phyloP scores from a whole-genome alignment of 1,140 invertebrate species.

The Papilio glaucus region DNA sequence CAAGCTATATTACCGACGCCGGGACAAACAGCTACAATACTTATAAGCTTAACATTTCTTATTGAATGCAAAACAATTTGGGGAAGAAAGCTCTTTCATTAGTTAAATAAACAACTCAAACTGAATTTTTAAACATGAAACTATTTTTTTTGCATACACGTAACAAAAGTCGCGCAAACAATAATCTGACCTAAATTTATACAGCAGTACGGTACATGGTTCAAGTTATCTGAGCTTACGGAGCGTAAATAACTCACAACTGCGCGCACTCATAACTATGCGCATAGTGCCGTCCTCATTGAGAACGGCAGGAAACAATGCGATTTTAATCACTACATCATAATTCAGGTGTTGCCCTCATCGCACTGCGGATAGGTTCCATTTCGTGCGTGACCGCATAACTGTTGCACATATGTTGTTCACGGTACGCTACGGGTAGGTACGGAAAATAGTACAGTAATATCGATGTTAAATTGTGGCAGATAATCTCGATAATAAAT shows the following conservation, averaged over 20 bases:
- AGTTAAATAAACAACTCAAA: too few relatives aligned
- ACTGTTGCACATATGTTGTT: conserved; percentile 67
- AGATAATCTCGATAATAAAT: not conserved
- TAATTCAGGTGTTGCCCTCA: conserved; percentile 44
- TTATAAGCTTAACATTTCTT: too few relatives aligned
- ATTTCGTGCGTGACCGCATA: conserved; percentile 50
- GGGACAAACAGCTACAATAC: too few relatives aligned
- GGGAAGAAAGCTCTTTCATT: too few relatives aligned
- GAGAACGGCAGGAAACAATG: conserved; percentile 64
- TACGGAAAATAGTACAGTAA: not conserved
- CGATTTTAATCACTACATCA: conserved; percentile 64
- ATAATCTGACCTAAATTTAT: not conserved
- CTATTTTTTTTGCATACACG: not conserved
- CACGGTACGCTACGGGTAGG: conserved; percentile 51
- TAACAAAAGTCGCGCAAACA: not conserved
- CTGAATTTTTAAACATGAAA: too few relatives aligned
- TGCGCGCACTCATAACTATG: conserved; percentile 42
- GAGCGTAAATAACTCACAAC: conserved; percentile 41
- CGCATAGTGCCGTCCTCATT: conserved; percentile 55
- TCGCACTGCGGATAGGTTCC: conserved; percentile 49
- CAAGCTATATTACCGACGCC: too few relatives aligned
- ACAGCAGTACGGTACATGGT: conserved; percentile 25
- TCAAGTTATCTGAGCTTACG: conserved; percentile 36
- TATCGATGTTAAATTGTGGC: not conserved
- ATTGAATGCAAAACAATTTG: too few relatives aligned